Conservation (phyloP, 1,140 invertebrate species). For the Ridgeia piscesae region DNA sequence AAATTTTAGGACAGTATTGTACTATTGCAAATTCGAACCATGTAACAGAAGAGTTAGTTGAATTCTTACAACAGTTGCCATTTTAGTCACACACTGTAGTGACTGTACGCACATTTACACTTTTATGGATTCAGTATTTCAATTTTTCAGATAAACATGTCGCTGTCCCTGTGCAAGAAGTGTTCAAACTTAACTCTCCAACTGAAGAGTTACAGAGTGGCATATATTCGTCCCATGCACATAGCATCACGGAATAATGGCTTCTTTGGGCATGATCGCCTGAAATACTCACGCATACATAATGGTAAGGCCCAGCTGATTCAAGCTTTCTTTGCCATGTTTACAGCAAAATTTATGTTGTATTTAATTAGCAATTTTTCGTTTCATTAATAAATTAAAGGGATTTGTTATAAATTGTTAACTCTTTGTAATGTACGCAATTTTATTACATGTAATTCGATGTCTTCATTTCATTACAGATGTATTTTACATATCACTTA, state of each 20-base stretch:
- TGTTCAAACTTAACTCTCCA: neutral
- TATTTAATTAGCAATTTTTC: neutral
- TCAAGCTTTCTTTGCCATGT: neutral
- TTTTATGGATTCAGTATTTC: neutral
- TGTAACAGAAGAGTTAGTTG: too few relatives aligned
- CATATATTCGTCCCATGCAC: neutral
- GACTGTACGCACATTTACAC: neutral
- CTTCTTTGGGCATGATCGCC: neutral
- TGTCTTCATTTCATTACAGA: too few relatives aligned
- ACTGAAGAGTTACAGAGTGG: neutral
- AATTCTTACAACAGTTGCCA: neutral
- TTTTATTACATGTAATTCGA: too few relatives aligned
- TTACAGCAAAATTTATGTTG: neutral
- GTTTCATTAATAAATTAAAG: neutral
- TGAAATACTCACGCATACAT: neutral
- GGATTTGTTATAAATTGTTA: neutral
- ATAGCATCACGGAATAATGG: neutral
- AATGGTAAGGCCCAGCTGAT: too few relatives aligned
- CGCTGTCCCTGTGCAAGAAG: neutral
- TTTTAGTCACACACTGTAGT: neutral
- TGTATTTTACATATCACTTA: too few relatives aligned
- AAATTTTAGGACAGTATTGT: neutral
- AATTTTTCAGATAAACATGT: neutral
- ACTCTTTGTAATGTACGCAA: too few relatives aligned
- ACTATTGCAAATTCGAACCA: too few relatives aligned